Evolutionary conservation across 1,140 invertebrate genomes (phyloP).

Genomic region (Theocolax elegans): DNA sequence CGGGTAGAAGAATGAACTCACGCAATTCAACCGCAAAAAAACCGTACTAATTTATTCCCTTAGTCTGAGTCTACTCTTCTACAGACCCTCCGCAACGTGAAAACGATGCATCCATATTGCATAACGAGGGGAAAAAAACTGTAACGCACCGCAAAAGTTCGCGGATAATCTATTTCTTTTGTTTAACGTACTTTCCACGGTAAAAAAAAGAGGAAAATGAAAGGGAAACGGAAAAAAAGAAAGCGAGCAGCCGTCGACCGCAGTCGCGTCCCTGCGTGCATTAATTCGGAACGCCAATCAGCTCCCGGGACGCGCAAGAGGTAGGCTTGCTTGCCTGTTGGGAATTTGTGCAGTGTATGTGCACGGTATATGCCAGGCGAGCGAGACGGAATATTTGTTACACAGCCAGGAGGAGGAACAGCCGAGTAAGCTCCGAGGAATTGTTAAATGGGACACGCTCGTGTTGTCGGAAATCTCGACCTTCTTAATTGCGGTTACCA

Average conservation of each 20-base stretch:
- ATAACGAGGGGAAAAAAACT: no score
- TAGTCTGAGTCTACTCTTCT: no score
- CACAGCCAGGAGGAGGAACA: conserved; percentile 11
- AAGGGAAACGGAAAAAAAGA: background rate
- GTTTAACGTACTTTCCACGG: background rate
- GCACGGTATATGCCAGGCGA: background rate
- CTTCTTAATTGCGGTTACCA: conserved; percentile 34
- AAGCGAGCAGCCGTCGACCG: background rate
- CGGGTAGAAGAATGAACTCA: no score
- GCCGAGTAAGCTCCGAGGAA: conserved; percentile 29
- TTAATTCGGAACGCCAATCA: conserved; percentile 30
- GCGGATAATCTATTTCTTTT: background rate
- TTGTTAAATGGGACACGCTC: conserved; percentile 35
- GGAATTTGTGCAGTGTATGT: conserved; percentile 13
- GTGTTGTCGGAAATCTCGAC: conserved; percentile 24
- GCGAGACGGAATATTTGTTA: conserved; percentile 22
- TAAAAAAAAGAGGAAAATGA: background rate
- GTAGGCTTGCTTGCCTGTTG: background rate
- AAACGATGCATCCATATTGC: no score
- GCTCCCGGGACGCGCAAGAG: background rate
- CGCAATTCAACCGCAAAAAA: no score
- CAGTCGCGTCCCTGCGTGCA: no score
- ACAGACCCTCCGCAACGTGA: no score
- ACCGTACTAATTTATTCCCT: no score
- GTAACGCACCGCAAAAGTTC: no score